Percentiles rank a stretch among this genome's conserved stretches.
Conservation (phyloP, 2,113 vertebrate species). For the Coregonus clupeaformis region DNA sequence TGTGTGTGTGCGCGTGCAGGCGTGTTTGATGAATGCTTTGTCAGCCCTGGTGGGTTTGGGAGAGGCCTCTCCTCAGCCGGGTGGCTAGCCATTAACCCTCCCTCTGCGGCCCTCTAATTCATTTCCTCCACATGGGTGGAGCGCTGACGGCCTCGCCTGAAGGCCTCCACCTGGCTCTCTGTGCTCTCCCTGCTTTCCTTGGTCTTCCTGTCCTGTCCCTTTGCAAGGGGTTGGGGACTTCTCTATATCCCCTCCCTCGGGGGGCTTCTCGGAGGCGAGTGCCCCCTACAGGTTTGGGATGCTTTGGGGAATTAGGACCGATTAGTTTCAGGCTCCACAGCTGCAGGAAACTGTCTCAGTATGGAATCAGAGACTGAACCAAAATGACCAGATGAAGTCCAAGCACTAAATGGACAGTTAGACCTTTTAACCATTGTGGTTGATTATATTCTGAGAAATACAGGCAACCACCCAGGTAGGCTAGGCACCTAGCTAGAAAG, state of each 20-base stretch:
- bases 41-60: slow-evolving; percentile 55
- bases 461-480: background rate
- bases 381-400: background rate
- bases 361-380: background rate
- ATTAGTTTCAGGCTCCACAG: background rate
- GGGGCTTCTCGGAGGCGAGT: background rate
- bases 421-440: background rate
- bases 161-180: background rate
- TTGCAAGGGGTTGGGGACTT: no score
- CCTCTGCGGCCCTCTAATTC: slow-evolving; percentile 51
- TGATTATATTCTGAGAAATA: background rate
- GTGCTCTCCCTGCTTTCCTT: slow-evolving; percentile 1
- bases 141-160: background rate
- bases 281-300: background rate
- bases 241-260: no score
- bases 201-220: background rate
- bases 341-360: background rate
- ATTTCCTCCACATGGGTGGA: slow-evolving; percentile 33
- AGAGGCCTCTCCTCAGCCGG: slow-evolving; percentile 47
- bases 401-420: background rate
- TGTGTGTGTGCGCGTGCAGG: background rate
- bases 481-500: background rate
- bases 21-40: slow-evolving; percentile 57
- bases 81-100: slow-evolving; percentile 60
- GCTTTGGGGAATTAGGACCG: background rate